Evolutionary conservation across 2,797 vertebrate genomes (phyloP).

Genomic region (Antrozous pallidus): DNA sequence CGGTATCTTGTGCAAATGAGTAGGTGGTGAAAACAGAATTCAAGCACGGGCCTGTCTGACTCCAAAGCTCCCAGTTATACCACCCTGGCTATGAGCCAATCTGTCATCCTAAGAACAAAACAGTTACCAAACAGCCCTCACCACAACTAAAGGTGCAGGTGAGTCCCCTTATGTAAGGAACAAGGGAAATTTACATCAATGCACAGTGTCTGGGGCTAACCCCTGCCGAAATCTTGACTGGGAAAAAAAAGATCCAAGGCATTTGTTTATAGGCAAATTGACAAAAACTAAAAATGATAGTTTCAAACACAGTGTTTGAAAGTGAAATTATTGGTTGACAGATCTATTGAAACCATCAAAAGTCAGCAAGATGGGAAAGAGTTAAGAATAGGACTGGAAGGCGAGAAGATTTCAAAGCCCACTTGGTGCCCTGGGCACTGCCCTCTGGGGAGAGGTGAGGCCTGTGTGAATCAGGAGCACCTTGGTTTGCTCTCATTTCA

Average conservation of each 20-base stretch:
- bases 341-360: background rate
- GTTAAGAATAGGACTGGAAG: background rate
- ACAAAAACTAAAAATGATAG: constrained; percentile 3
- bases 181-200: background rate
- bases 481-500: background rate
- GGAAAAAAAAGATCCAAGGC: background rate
- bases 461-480: background rate
- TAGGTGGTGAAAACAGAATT: background rate
- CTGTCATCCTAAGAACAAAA: constrained; percentile 20
- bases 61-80: background rate
- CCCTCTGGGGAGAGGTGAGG: background rate
- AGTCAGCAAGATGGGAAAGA: background rate
- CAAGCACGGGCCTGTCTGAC: background rate
- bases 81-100: background rate
- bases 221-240: background rate
- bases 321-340: constrained; percentile 1
- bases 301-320: constrained; percentile 22
- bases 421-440: background rate
- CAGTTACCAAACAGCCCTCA: background rate
- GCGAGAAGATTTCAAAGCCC: background rate
- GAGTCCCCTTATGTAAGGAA: background rate
- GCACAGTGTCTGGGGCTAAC: background rate
- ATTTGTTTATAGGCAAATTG: constrained; percentile 17
- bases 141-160: background rate
- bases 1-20: background rate